Percentiles rank a stretch among this genome's conserved stretches.
phyloP scores from a whole-genome alignment of 2,888 invertebrate genomes.

The Alloscopus bannaensis region DNA sequence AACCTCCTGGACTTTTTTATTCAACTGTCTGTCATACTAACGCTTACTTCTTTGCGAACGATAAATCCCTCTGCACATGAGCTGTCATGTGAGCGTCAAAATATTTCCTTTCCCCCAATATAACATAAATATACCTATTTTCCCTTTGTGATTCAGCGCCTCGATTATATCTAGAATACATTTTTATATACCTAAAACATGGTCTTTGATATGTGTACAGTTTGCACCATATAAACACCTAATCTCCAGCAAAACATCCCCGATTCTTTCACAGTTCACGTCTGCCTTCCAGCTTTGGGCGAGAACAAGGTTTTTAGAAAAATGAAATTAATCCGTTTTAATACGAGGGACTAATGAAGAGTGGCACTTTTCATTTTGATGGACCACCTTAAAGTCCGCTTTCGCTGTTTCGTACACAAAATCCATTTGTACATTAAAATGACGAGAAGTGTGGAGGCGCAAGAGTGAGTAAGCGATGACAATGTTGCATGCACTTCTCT shows the following conservation, averaged over 20 bases:
- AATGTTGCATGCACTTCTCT: too few relatives aligned
- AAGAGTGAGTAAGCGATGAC: not conserved
- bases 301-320: not conserved
- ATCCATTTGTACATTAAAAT: too few relatives aligned
- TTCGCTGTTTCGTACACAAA: too few relatives aligned
- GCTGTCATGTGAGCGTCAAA: constrained; percentile 40
- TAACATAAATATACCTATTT: not conserved
- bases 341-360: constrained; percentile 56
- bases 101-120: constrained; percentile 20
- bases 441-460: too few relatives aligned
- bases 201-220: not conserved
- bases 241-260: not conserved
- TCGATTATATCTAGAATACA: not conserved
- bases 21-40: constrained; percentile 55
- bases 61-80: constrained; percentile 30
- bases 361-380: constrained; percentile 57
- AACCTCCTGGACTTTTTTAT: constrained; percentile 18
- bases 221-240: not conserved
- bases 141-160: not conserved
- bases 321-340: constrained; percentile 50
- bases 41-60: constrained; percentile 24
- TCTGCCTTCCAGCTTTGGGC: constrained; percentile 25
- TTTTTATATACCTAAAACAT: not conserved
- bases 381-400: too few relatives aligned
- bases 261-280: not conserved